Evolutionary conservation across 2,888 invertebrate genomes (phyloP).

Genomic region (Agrochola lota): DNA sequence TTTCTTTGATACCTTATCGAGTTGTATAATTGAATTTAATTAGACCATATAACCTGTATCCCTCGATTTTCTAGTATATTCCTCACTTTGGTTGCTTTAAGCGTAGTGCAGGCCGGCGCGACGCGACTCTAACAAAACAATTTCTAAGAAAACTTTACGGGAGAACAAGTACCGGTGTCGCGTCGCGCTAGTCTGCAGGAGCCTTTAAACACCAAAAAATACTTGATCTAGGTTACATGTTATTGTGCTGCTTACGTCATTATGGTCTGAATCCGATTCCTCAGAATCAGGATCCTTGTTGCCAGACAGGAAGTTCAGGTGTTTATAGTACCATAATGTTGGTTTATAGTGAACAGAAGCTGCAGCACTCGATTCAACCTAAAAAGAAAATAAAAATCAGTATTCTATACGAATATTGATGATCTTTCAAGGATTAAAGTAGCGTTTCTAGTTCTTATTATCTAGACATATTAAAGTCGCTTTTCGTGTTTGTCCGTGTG

Average conservation of each 20-base stretch:
- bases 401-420: background rate
- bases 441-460: background rate
- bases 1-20: background rate
- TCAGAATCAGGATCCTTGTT: slow-evolving; percentile 13
- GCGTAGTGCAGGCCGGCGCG: too few species aligned
- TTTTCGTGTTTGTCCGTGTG: background rate
- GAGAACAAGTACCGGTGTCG: too few species aligned
- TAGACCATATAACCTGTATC: background rate
- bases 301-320: slow-evolving; percentile 54
- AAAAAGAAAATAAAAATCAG: slow-evolving; percentile 18
- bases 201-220: background rate
- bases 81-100: background rate
- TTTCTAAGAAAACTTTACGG: too few species aligned
- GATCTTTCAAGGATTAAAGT: background rate
- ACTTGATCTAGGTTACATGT: background rate
- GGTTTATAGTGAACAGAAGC: slow-evolving; percentile 31
- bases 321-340: slow-evolving; percentile 56
- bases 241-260: slow-evolving; percentile 32
- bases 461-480: background rate
- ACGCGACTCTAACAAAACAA: too few species aligned
- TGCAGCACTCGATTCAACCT: slow-evolving; percentile 41
- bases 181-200: too few species aligned
- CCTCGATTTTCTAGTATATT: background rate
- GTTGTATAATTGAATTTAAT: background rate
- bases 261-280: slow-evolving; percentile 39